Percentiles rank a stretch among this genome's conserved stretches.
phyloP scores from a whole-genome alignment of 2,888 invertebrate species.

The Sinotaia quadrata region DNA sequence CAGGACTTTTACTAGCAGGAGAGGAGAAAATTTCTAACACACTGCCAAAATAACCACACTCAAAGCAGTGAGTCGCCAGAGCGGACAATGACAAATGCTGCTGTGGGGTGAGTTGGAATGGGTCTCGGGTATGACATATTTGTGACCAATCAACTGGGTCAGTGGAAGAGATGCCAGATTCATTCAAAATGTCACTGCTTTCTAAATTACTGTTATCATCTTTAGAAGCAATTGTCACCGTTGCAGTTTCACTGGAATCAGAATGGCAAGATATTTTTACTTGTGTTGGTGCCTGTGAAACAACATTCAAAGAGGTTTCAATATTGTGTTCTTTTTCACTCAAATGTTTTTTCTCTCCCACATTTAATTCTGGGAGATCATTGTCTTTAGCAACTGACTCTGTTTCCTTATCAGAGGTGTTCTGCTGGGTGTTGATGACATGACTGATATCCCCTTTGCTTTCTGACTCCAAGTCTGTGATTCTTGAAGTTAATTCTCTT shows the following conservation, averaged over 20 bases:
- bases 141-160: constrained; percentile 30
- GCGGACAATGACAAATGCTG: constrained; percentile 43
- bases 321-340: not conserved
- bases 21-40: constrained; percentile 29
- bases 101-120: constrained; percentile 44
- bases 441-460: not conserved
- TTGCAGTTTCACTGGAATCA: not conserved
- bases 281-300: not conserved
- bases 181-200: not conserved
- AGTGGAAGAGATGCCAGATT: not conserved
- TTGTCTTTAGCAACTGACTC: not conserved
- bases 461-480: too few relatives aligned
- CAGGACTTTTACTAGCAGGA: too few relatives aligned
- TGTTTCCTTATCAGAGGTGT: not conserved
- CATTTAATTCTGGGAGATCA: too few relatives aligned
- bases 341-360: not conserved
- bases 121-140: constrained; percentile 50
- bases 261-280: not conserved
- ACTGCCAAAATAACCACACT: constrained; percentile 49
- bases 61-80: constrained; percentile 55
- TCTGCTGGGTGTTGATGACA: not conserved
- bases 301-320: not conserved
- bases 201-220: not conserved
- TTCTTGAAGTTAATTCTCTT: not conserved
- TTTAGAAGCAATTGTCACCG: not conserved